Conservation (phyloP, 92 coral and sea anemone species). For the Phenganax stokvisi region DNA sequence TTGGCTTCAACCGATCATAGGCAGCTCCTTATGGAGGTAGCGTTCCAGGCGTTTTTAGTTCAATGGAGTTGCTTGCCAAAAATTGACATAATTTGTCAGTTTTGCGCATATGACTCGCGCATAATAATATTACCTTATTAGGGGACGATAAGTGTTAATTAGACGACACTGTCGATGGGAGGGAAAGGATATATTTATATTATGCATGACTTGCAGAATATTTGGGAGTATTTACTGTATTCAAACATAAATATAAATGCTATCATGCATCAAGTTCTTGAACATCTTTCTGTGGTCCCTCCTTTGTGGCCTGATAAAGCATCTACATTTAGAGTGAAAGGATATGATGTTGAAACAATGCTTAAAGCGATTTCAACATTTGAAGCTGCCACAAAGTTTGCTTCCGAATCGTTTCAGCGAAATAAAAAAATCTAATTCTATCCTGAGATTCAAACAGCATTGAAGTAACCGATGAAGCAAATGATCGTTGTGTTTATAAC, state of each 20-base stretch:
- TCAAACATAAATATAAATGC: too few species aligned
- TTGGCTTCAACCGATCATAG: too few species aligned
- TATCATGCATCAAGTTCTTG: background rate
- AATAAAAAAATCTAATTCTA: background rate
- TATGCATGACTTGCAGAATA: background rate
- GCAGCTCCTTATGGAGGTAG: too few species aligned
- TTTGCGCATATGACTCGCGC: conserved; percentile 19
- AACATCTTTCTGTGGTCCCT: conserved; percentile 23
- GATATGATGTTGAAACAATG: conserved; percentile 1
- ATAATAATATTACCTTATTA: background rate
- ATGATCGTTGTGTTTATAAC: background rate
- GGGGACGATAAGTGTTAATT: background rate
- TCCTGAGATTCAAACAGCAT: background rate
- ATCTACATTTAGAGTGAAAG: background rate
- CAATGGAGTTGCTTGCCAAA: conserved; percentile 21
- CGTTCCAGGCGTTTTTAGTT: too few species aligned
- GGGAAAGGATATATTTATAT: background rate
- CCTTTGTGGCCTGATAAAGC: conserved; percentile 2
- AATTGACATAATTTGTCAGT: conserved; percentile 7
- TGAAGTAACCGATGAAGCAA: background rate
- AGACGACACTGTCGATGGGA: background rate
- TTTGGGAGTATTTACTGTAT: too few species aligned
- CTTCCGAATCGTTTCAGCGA: background rate
- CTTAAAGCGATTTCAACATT: conserved; percentile 14
- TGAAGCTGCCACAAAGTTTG: conserved; percentile 24